Evolutionary conservation across 2,888 invertebrate species (phyloP).

Genomic region (Tenodera sinensis): DNA sequence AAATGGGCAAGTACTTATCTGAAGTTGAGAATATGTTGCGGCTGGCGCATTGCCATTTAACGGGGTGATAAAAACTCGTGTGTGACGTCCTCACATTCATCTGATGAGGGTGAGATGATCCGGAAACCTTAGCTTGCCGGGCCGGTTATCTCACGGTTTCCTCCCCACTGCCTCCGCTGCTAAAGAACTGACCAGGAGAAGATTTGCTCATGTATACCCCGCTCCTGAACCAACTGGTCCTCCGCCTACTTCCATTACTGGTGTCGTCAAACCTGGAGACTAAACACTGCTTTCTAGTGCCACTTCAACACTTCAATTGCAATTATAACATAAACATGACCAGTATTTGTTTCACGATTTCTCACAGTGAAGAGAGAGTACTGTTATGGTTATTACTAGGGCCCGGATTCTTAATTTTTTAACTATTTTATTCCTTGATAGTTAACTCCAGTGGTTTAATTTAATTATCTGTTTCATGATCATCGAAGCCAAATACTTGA

Average conservation of each 20-base stretch:
- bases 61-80: slow-evolving; percentile 2
- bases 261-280: too few species aligned
- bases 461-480: too few species aligned
- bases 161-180: slow-evolving; percentile 15
- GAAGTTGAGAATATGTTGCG: background rate
- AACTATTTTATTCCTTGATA: too few species aligned
- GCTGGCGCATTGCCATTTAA: background rate
- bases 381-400: too few species aligned
- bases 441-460: too few species aligned
- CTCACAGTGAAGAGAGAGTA: too few species aligned
- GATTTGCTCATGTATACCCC: background rate
- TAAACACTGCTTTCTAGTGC: too few species aligned
- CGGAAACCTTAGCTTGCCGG: slow-evolving; percentile 24
- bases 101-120: slow-evolving; percentile 26
- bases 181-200: slow-evolving; percentile 23
- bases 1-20: background rate
- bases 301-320: too few species aligned
- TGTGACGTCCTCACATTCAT: background rate
- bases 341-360: too few species aligned
- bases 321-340: too few species aligned
- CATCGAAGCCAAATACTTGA: too few species aligned
- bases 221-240: background rate
- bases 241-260: background rate
- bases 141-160: slow-evolving; percentile 10
- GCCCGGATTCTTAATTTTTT: too few species aligned